Conservation (phyloP, 2,888 invertebrate species). For the Herminia tarsipennalis region DNA sequence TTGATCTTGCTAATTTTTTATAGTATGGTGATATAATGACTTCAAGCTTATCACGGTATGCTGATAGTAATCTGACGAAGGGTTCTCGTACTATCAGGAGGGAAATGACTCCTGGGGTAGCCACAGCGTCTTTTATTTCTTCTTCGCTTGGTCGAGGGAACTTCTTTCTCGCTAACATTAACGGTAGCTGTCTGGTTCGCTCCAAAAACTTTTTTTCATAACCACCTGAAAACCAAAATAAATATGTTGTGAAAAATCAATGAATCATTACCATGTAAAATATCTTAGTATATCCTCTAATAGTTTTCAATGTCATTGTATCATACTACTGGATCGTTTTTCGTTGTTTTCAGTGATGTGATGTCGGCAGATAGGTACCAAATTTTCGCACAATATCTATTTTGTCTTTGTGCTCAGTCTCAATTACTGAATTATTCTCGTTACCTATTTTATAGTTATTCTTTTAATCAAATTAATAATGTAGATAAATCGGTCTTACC, state of each 20-base stretch:
- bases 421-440: too few relatives aligned
- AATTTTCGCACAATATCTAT: too few relatives aligned
- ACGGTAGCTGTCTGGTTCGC: slow-evolving; percentile 86
- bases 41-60: slow-evolving; percentile 91
- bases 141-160: slow-evolving; percentile 88
- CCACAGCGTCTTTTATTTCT: slow-evolving; percentile 86
- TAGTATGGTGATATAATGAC: slow-evolving; percentile 89
- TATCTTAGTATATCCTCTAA: background rate
- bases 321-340: too few relatives aligned
- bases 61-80: slow-evolving; percentile 89
- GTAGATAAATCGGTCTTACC: slow-evolving; percentile 64
- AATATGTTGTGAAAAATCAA: background rate
- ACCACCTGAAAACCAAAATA: slow-evolving; percentile 75
- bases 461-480: too few relatives aligned
- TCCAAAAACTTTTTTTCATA: slow-evolving; percentile 86
- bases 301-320: too few relatives aligned
- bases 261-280: background rate
- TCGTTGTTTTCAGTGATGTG: too few relatives aligned
- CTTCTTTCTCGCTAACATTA: slow-evolving; percentile 88
- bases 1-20: slow-evolving; percentile 88
- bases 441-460: too few relatives aligned
- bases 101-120: slow-evolving; percentile 86
- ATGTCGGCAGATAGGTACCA: too few relatives aligned
- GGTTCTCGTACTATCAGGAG: slow-evolving; percentile 90
- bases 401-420: too few relatives aligned